A percentile compares a stretch with the other conserved stretches of the same genome.
Evolutionary conservation across 64 coral and sea anemone genomes (phyloP).

Genomic region (Actinia tenebrosa): DNA sequence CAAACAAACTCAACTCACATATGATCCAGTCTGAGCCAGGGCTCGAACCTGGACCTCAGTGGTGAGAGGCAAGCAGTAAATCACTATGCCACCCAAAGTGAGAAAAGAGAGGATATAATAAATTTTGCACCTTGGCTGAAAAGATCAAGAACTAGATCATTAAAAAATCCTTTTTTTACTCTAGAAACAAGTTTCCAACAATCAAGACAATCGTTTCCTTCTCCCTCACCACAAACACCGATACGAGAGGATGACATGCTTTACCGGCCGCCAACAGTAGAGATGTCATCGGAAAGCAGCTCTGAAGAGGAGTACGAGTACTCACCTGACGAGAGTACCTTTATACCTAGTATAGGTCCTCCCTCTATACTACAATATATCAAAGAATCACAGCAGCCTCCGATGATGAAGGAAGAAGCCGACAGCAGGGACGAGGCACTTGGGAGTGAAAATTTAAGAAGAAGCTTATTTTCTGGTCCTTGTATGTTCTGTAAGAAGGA

Average conservation of each 20-base stretch:
- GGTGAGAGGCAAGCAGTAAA: too few relatives aligned
- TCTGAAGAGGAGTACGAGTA: constrained; percentile 72
- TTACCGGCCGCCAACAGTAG: constrained; percentile 81
- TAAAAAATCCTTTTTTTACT: neutral
- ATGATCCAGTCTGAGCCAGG: too few relatives aligned
- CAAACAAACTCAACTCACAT: too few relatives aligned
- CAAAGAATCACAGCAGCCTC: constrained; percentile 92
- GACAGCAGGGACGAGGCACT: constrained; percentile 9
- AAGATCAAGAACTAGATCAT: too few relatives aligned
- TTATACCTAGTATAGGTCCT: constrained; percentile 93
- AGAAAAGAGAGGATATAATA: too few relatives aligned
- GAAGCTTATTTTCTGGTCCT: constrained; percentile 60
- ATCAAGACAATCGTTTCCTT: constrained; percentile 49
- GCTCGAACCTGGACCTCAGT: too few relatives aligned
- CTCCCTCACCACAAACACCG: constrained; percentile 55
- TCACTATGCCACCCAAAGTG: too few relatives aligned
- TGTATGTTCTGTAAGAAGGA: constrained; percentile 91
- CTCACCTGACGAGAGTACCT: constrained; percentile 32
- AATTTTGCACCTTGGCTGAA: too few relatives aligned
- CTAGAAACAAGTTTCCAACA: constrained; percentile 20
- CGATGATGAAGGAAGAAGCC: constrained; percentile 50
- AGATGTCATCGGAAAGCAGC: constrained; percentile 63
- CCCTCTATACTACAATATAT: constrained; percentile 92
- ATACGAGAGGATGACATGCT: constrained; percentile 73
- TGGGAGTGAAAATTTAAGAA: constrained; percentile 43